These are phyloP conservation scores for Myripristis murdjan DNA, from an alignment of 2,797 vertebrate genomes.

Conservation along the genomic window DNA sequence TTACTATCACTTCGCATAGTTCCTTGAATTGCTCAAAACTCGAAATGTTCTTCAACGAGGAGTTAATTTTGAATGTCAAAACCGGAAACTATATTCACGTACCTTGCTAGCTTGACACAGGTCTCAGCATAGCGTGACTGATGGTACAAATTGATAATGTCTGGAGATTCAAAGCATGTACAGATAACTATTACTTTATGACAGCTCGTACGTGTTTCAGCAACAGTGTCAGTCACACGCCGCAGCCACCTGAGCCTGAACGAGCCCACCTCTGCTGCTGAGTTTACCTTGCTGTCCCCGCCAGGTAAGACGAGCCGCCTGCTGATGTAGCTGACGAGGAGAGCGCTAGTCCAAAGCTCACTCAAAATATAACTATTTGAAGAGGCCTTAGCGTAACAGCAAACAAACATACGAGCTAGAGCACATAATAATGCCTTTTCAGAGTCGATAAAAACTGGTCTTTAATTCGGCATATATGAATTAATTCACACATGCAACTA, in stretches of 20 bases:
- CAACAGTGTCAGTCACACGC: background rate
- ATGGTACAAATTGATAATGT: slow-evolving; percentile 4
- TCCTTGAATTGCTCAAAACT: background rate
- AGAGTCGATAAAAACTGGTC: background rate
- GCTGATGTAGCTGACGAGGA: background rate
- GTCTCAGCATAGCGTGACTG: background rate
- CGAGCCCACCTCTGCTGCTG: background rate
- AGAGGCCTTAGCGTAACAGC: too few relatives aligned
- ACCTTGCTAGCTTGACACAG: background rate
- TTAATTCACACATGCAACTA: too few relatives aligned
- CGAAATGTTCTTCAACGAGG: too few relatives aligned
- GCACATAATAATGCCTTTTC: background rate
- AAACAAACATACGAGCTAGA: too few relatives aligned
- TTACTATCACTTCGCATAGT: background rate
- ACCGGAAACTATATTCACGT: slow-evolving; percentile 21
- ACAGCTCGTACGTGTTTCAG: background rate
- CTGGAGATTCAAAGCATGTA: slow-evolving; percentile 8
- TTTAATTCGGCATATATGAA: background rate
- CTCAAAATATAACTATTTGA: too few relatives aligned
- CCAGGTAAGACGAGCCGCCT: slow-evolving; percentile 40
- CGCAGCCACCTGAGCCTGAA: background rate
- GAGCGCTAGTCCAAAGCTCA: too few relatives aligned
- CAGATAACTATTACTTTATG: background rate
- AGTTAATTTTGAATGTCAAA: slow-evolving; percentile 42
- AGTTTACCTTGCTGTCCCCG: background rate